These are phyloP conservation scores for Cyrtorhinus lividipennis DNA, from an alignment of 1,140 invertebrate species.

Conservation along the genomic window DNA sequence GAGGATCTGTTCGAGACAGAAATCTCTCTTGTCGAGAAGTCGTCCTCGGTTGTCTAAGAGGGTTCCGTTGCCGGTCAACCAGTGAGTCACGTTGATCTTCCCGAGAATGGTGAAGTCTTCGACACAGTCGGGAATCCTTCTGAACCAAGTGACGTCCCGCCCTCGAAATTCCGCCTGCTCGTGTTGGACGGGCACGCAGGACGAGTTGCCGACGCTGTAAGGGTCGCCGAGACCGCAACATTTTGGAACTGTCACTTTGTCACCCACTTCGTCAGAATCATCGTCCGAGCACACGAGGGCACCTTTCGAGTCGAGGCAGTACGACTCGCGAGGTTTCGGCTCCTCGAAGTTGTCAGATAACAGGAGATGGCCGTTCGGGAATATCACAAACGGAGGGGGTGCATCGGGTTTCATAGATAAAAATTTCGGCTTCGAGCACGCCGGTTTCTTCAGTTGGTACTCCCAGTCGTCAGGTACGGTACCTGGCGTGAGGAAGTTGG, in stretches of 20 bases:
- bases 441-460: slow-evolving; percentile 29
- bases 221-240: slow-evolving; percentile 41
- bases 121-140: slow-evolving; percentile 38
- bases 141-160: slow-evolving; percentile 21
- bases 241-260: slow-evolving; percentile 33
- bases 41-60: slow-evolving; percentile 29
- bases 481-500: slow-evolving; percentile 26
- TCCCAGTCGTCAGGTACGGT: slow-evolving; percentile 35
- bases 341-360: slow-evolving; percentile 23
- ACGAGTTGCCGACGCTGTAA: slow-evolving; percentile 38
- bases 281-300: slow-evolving; percentile 39
- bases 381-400: slow-evolving; percentile 30
- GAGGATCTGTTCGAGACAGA: slow-evolving; percentile 44
- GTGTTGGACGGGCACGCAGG: slow-evolving; percentile 30
- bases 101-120: slow-evolving; percentile 32
- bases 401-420: not conserved
- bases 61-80: slow-evolving; percentile 33
- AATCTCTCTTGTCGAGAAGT: slow-evolving; percentile 35
- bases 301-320: slow-evolving; percentile 41
- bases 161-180: slow-evolving; percentile 23
- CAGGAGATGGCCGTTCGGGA: slow-evolving; percentile 40
- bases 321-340: slow-evolving; percentile 30
- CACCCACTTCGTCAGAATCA: slow-evolving; percentile 12
- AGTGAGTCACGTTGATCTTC: slow-evolving; percentile 30
- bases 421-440: slow-evolving; percentile 28